Percentiles rank a stretch among this genome's conserved stretches.
Evolutionary conservation across 2,888 invertebrate genomes (phyloP).

Genomic region (Seladonia tumulorum): DNA sequence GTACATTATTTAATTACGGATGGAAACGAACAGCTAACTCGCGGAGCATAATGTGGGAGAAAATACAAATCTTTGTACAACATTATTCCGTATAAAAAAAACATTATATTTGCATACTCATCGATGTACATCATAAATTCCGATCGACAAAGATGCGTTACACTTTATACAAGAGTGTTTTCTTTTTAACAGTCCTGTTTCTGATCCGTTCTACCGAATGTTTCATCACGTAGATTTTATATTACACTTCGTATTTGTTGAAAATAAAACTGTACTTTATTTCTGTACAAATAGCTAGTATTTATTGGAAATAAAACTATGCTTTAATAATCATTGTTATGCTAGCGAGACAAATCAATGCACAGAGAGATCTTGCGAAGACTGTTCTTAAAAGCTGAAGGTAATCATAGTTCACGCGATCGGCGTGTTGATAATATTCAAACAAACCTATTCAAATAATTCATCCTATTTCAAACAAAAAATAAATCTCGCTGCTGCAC

Average conservation of each 20-base stretch:
- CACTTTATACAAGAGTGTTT: constrained; percentile 26
- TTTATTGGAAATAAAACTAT: constrained; percentile 41
- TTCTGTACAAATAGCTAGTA: constrained; percentile 38
- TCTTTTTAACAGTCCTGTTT: constrained; percentile 32
- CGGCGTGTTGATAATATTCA: background rate
- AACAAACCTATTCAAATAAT: too few relatives aligned
- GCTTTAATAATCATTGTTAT: constrained; percentile 32
- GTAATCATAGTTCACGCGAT: background rate
- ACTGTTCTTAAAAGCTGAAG: constrained; percentile 15
- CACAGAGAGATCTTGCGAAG: background rate
- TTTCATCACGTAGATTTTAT: constrained; percentile 30
- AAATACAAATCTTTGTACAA: constrained; percentile 23
- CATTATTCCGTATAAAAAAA: constrained; percentile 27
- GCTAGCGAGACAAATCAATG: background rate
- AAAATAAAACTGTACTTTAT: constrained; percentile 39
- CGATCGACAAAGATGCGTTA: constrained; percentile 17
- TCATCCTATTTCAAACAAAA: background rate
- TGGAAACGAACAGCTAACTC: background rate
- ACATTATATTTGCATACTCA: constrained; percentile 39
- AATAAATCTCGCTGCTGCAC: background rate
- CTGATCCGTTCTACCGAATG: constrained; percentile 12
- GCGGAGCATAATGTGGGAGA: background rate
- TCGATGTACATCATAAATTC: constrained; percentile 40
- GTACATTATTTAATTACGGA: constrained; percentile 6
- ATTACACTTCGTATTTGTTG: constrained; percentile 41